Percentiles rank a stretch among this genome's conserved stretches.
Conservation (phyloP, 2,888 invertebrate genomes). For the Rhorus exstirpatorius region DNA sequence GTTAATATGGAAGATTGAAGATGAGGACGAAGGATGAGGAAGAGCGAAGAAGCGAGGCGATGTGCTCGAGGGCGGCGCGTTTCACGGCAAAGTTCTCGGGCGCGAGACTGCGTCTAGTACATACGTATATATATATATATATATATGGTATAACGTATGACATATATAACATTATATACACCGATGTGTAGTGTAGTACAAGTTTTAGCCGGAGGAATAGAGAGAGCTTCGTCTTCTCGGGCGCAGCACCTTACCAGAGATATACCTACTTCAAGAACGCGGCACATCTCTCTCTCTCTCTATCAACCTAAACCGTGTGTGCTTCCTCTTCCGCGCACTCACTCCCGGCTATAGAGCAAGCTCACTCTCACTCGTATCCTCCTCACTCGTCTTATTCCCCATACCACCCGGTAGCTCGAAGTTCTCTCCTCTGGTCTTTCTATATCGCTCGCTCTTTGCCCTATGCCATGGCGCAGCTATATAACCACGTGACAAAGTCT, state of each 20-base stretch:
- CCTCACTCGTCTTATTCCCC: slow-evolving; percentile 41
- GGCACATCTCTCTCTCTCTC: slow-evolving; percentile 73
- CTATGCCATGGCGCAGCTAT: neutral
- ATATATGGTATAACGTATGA: slow-evolving; percentile 45
- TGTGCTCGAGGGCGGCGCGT: slow-evolving; percentile 78
- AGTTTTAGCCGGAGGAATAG: slow-evolving; percentile 78
- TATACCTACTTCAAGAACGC: slow-evolving; percentile 77
- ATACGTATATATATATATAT: no score
- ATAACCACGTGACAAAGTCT: slow-evolving; percentile 60
- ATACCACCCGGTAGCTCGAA: slow-evolving; percentile 22
- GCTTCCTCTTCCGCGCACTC: slow-evolving; percentile 43
- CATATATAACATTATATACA: slow-evolving; percentile 5
- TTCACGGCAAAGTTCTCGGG: slow-evolving; percentile 82
- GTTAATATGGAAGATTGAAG: slow-evolving; percentile 80
- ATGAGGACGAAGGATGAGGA: slow-evolving; percentile 50
- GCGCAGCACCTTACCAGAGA: slow-evolving; percentile 79
- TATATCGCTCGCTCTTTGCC: slow-evolving; percentile 7
- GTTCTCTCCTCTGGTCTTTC: neutral
- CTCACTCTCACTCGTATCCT: slow-evolving; percentile 33
- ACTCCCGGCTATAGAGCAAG: slow-evolving; percentile 24
- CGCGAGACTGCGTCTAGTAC: slow-evolving; percentile 54
- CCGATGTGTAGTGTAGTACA: slow-evolving; percentile 75
- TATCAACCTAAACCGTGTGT: slow-evolving; percentile 9
- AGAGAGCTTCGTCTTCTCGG: slow-evolving; percentile 48
- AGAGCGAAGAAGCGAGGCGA: slow-evolving; percentile 77